Conservation (phyloP, 92 coral and sea anemone genomes). For the Epizoanthus stellaris region DNA sequence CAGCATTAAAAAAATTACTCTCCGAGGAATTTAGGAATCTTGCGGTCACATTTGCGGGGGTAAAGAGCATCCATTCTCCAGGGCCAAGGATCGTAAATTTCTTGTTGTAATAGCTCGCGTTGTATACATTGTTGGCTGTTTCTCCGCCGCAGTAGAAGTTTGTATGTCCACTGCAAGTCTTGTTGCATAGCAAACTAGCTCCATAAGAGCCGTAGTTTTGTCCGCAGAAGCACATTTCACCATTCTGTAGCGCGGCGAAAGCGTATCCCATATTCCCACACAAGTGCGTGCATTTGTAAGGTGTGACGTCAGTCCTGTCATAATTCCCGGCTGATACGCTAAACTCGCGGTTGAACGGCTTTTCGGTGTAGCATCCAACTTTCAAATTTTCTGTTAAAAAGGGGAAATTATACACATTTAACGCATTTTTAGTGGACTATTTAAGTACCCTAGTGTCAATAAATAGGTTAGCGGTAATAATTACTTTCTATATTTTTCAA, state of each 20-base stretch:
- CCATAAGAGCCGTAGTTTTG: conserved; percentile 55
- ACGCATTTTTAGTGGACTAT: not conserved
- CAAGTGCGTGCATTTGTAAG: conserved; percentile 62
- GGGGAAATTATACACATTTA: not conserved
- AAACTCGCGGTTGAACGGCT: conserved; percentile 59
- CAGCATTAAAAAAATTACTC: conserved; percentile 35
- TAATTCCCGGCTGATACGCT: conserved; percentile 82
- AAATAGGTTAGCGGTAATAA: not conserved
- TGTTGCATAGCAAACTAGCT: conserved; percentile 48
- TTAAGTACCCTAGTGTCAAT: not conserved
- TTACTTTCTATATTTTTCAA: not conserved
- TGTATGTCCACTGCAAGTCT: conserved; percentile 74
- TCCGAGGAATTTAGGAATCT: conserved; percentile 55
- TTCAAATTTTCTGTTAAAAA: conserved; percentile 69
- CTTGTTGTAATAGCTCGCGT: conserved; percentile 62
- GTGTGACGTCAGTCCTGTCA: conserved; percentile 53
- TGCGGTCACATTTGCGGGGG: conserved; percentile 48
- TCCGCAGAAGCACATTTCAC: conserved; percentile 79
- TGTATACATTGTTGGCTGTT: conserved; percentile 71
- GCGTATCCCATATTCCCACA: conserved; percentile 67
- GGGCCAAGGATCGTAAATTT: conserved; percentile 41
- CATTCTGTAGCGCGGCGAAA: conserved; percentile 85
- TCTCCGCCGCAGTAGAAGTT: conserved; percentile 74
- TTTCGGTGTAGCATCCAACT: conserved; percentile 79
- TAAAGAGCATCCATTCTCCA: conserved; percentile 50